A percentile compares a stretch with the other conserved stretches of the same genome.
These are phyloP conservation scores for Caranx ignobilis DNA, from an alignment of 2,113 vertebrate species.

Conservation along the genomic window DNA sequence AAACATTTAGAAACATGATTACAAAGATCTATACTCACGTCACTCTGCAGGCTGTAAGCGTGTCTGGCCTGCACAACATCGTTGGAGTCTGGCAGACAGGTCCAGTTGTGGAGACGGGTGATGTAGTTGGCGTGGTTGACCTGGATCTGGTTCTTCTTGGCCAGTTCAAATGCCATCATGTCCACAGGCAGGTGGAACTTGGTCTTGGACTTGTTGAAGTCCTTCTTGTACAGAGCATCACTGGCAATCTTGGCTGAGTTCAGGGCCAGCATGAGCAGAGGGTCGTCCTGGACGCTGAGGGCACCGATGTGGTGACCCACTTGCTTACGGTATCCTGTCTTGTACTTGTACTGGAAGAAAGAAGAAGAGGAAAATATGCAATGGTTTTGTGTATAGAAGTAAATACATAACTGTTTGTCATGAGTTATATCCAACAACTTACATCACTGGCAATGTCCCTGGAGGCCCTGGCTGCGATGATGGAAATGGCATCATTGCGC, in stretches of 20 bases:
- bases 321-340: conserved; percentile 88
- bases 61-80: conserved; percentile 88
- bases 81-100: conserved; percentile 90
- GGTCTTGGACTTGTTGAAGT: conserved; percentile 90
- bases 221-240: conserved; percentile 90
- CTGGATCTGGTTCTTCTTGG: conserved; percentile 89
- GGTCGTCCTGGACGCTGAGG: conserved; percentile 85
- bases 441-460: conserved; percentile 93
- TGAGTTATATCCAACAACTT: background rate
- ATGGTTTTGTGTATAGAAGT: too few species aligned
- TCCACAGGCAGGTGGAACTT: conserved; percentile 88
- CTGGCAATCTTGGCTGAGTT: conserved; percentile 91
- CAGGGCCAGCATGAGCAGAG: conserved; percentile 87
- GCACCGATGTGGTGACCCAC: conserved; percentile 90
- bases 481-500: conserved; percentile 88
- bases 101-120: conserved; percentile 88
- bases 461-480: conserved; percentile 87
- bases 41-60: conserved; percentile 86
- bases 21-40: conserved; percentile 77
- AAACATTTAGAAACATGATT: background rate
- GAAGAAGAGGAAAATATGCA: too few species aligned
- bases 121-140: conserved; percentile 90
- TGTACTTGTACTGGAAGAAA: conserved; percentile 74
- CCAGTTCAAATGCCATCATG: conserved; percentile 87
- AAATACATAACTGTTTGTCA: too few species aligned